Conservation (phyloP, 2,797 vertebrate species). For the Tinamus major region DNA sequence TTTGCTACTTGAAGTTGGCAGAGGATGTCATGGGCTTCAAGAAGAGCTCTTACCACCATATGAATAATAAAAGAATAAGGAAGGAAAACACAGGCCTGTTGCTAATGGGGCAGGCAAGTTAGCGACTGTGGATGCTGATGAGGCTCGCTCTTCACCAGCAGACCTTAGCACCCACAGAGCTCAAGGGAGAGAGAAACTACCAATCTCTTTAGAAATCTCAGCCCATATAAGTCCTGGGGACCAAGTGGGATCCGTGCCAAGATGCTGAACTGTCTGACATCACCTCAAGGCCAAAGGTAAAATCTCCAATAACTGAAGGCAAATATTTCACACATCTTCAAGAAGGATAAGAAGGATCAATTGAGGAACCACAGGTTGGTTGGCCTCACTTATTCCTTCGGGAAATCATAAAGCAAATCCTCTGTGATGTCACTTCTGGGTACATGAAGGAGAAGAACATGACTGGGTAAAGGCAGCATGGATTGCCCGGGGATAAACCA, state of each 20-base stretch:
- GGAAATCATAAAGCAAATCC: not conserved
- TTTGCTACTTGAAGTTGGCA: not conserved
- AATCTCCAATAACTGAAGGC: not conserved
- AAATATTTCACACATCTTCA: not conserved
- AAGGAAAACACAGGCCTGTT: not conserved
- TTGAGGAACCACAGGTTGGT: not conserved
- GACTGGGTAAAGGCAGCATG: not conserved
- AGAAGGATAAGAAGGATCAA: not conserved
- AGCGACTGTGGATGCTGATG: not conserved
- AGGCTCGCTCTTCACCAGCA: not conserved
- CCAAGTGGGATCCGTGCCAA: conserved; percentile 26
- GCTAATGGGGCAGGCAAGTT: not conserved
- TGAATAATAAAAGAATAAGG: not conserved
- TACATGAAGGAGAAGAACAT: not conserved
- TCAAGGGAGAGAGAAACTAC: not conserved
- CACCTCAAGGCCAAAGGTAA: not conserved
- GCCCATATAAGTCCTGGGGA: not conserved
- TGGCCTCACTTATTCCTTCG: not conserved
- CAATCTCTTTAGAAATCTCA: not conserved
- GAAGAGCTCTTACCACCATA: not conserved
- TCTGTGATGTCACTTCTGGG: not conserved
- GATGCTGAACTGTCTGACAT: conserved; percentile 9
- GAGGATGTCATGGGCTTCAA: not conserved
- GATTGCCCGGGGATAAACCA: not conserved
- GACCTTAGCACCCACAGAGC: not conserved